Percentiles rank a stretch among this genome's conserved stretches.
These are phyloP conservation scores for Todiramphus saurophagus DNA, from an alignment of 2,113 vertebrate genomes.

Conservation along the genomic window DNA sequence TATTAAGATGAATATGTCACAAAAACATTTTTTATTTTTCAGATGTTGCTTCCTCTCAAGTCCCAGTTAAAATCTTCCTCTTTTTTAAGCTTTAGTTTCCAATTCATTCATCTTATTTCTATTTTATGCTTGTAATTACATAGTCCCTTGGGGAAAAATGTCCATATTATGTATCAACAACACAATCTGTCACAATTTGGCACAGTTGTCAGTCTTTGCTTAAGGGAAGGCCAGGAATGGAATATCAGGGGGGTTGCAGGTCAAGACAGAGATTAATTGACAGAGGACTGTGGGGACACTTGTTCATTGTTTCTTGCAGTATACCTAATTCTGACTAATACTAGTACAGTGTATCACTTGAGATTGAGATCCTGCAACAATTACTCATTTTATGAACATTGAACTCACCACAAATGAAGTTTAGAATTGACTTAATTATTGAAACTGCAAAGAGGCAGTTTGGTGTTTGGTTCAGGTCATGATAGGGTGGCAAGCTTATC, in stretches of 20 bases:
- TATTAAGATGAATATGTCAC: not conserved
- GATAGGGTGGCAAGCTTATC: not conserved
- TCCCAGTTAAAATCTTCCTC: not conserved
- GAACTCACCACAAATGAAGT: not conserved
- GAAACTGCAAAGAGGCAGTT: not conserved
- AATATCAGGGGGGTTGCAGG: not conserved
- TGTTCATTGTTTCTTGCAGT: not conserved
- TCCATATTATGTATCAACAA: not conserved
- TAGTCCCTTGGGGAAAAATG: not conserved
- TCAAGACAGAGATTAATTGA: slow-evolving; percentile 4
- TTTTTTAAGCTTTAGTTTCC: not conserved
- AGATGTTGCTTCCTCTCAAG: not conserved
- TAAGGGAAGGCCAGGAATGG: not conserved
- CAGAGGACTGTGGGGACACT: not conserved
- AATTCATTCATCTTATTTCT: slow-evolving; percentile 20
- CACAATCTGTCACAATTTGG: slow-evolving; percentile 24
- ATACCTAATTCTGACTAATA: not conserved
- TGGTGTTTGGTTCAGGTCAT: not conserved
- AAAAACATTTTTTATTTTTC: not conserved
- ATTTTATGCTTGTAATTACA: not conserved
- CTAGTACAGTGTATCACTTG: not conserved
- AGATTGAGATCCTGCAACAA: not conserved
- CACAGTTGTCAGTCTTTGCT: not conserved
- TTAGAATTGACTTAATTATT: not conserved
- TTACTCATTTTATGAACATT: not conserved